A percentile compares a stretch with the other conserved stretches of the same genome.
phyloP scores from a whole-genome alignment of 2,113 vertebrate genomes.

The Speoplatyrhinus poulsoni region DNA sequence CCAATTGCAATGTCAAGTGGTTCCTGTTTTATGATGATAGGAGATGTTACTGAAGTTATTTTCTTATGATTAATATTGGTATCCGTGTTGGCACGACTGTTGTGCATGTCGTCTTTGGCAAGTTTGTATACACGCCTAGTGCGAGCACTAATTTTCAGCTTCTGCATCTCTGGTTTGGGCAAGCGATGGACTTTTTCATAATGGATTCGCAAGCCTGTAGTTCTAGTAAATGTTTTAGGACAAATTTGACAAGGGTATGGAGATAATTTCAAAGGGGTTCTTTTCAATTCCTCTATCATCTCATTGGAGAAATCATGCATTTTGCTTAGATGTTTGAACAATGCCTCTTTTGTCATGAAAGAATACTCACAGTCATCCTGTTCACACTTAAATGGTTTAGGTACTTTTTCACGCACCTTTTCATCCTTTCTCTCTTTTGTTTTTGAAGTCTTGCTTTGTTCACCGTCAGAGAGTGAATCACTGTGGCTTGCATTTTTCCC shows the following conservation, averaged over 20 bases:
- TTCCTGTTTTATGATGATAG: constrained; percentile 68
- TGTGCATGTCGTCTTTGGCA: constrained; percentile 29
- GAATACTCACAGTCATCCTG: constrained; percentile 89
- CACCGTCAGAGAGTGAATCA: constrained; percentile 53
- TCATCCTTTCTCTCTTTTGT: constrained; percentile 54
- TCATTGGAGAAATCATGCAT: constrained; percentile 89
- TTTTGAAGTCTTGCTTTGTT: constrained; percentile 56
- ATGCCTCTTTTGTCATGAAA: constrained; percentile 97
- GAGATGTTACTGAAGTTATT: constrained; percentile 8
- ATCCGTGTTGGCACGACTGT: constrained; percentile 16
- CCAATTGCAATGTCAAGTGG: constrained; percentile 66
- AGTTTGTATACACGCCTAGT: constrained; percentile 80
- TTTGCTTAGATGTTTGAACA: constrained; percentile 93
- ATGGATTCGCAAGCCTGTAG: constrained; percentile 95
- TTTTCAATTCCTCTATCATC: constrained; percentile 95
- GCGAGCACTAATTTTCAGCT: constrained; percentile 79
- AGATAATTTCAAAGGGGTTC: constrained; percentile 90
- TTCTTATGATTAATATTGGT: constrained; percentile 4
- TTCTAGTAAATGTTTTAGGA: constrained; percentile 96
- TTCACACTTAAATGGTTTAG: constrained; percentile 93
- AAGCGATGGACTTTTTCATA: constrained; percentile 95
- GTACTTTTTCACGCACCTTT: constrained; percentile 70
- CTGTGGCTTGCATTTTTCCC: constrained; percentile 54
- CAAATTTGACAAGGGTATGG: constrained; percentile 95
- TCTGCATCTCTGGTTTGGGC: constrained; percentile 89